phyloP scores from a whole-genome alignment of 2,888 invertebrate genomes.

The Mythimna impura region DNA sequence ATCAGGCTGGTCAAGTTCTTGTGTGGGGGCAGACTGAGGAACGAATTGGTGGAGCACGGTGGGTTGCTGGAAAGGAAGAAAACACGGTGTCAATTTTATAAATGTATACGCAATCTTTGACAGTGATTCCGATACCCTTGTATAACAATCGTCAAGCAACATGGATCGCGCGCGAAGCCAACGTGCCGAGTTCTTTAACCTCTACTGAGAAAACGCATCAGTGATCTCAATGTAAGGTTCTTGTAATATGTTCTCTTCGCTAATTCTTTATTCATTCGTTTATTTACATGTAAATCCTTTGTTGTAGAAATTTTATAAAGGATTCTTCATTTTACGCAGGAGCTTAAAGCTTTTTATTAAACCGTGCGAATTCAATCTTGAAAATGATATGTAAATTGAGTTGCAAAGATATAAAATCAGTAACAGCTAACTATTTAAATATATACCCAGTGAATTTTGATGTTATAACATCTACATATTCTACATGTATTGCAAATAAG shows the following conservation, averaged over 20 bases:
- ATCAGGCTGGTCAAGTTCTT: constrained; percentile 87
- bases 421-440: neutral
- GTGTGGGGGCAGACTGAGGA: constrained; percentile 87
- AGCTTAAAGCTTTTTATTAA: neutral
- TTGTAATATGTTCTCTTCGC: constrained; percentile 33
- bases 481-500: constrained; percentile 20
- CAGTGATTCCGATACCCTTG: constrained; percentile 30
- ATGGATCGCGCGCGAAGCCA: constrained; percentile 69
- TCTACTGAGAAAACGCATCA: constrained; percentile 69
- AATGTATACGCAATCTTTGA: constrained; percentile 13
- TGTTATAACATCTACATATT: constrained; percentile 15
- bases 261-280: constrained; percentile 34
- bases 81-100: constrained; percentile 28
- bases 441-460: constrained; percentile 21
- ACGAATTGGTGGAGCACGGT: constrained; percentile 86
- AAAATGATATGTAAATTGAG: constrained; percentile 17
- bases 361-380: constrained; percentile 13
- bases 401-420: constrained; percentile 30
- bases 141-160: constrained; percentile 55
- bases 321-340: constrained; percentile 22
- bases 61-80: constrained; percentile 77
- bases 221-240: constrained; percentile 62
- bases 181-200: constrained; percentile 75
- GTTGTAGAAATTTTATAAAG: constrained; percentile 10
- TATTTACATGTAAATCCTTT: constrained; percentile 40